A percentile compares a stretch with the other conserved stretches of the same genome.
phyloP scores from a whole-genome alignment of 2,113 vertebrate genomes.

The Trogon surrucura region DNA sequence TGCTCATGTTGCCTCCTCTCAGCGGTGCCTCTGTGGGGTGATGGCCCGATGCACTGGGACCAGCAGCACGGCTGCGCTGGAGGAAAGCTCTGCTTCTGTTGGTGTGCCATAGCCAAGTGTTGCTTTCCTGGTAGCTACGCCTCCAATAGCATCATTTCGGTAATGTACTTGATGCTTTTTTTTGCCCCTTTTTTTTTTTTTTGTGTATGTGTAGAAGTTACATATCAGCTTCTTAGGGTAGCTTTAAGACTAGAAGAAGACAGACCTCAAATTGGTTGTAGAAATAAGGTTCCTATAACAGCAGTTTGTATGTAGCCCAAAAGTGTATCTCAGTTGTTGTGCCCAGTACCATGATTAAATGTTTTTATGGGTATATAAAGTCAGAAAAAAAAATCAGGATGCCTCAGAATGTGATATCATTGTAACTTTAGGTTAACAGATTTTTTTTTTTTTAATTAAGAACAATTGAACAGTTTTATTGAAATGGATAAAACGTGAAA shows the following conservation, averaged over 20 bases:
- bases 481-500: background rate
- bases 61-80: rapidly evolving
- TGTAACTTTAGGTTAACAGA: background rate
- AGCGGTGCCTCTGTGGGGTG: rapidly evolving
- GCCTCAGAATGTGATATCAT: background rate
- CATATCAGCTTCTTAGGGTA: background rate
- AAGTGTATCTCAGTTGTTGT: background rate
- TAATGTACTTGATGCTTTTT: background rate
- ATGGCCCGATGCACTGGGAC: rapidly evolving
- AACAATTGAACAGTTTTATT: background rate
- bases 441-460: no score
- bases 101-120: rapidly evolving
- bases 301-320: background rate
- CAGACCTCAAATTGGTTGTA: background rate
- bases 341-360: background rate
- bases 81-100: background rate
- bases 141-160: background rate
- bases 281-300: background rate
- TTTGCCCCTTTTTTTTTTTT: background rate
- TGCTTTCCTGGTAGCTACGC: background rate
- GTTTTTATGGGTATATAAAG: background rate
- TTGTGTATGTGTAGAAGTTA: background rate
- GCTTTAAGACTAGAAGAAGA: background rate
- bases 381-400: background rate
- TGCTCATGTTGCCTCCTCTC: rapidly evolving